Percentiles rank a stretch among this genome's conserved stretches.
These are phyloP conservation scores for Dysmachus trigonus DNA, from an alignment of 2,888 invertebrate genomes.

Conservation along the genomic window DNA sequence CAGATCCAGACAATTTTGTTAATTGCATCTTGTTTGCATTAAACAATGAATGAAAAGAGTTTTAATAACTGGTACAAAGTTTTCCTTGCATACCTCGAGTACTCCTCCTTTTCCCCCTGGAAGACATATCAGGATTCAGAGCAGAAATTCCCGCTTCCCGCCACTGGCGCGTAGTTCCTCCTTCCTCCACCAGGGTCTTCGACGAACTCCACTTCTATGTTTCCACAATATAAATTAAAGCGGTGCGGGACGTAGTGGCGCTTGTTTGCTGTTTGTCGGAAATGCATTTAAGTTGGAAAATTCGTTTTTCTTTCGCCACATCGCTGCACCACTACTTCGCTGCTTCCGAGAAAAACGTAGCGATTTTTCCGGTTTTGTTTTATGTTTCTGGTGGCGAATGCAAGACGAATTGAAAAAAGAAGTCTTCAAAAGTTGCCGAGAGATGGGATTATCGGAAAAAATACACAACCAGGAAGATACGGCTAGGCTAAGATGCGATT, in stretches of 20 bases:
- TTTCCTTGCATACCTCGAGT: neutral
- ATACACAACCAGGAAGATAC: neutral
- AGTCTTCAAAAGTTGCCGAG: neutral
- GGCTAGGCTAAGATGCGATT: too few species aligned
- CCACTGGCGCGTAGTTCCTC: neutral
- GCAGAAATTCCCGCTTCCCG: neutral
- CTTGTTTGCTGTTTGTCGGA: slow-evolving; percentile 19
- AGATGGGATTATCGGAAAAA: neutral
- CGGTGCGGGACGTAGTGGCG: neutral
- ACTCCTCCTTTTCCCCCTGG: neutral
- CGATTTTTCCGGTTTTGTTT: neutral
- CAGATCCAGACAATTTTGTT: slow-evolving; percentile 1
- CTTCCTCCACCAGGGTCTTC: neutral
- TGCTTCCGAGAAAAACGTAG: neutral
- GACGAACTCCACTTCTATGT: neutral
- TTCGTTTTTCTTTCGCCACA: slow-evolving; percentile 18
- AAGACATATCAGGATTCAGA: neutral
- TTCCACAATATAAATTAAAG: neutral
- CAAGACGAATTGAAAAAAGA: neutral
- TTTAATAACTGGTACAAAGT: slow-evolving; percentile 1
- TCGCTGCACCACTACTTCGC: neutral
- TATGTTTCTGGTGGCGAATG: neutral
- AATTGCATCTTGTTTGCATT: slow-evolving; percentile 22
- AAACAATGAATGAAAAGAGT: slow-evolving; percentile 13
- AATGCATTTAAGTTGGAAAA: slow-evolving; percentile 8